phyloP scores from a whole-genome alignment of 2,888 invertebrate genomes.

The Unio delphinus region DNA sequence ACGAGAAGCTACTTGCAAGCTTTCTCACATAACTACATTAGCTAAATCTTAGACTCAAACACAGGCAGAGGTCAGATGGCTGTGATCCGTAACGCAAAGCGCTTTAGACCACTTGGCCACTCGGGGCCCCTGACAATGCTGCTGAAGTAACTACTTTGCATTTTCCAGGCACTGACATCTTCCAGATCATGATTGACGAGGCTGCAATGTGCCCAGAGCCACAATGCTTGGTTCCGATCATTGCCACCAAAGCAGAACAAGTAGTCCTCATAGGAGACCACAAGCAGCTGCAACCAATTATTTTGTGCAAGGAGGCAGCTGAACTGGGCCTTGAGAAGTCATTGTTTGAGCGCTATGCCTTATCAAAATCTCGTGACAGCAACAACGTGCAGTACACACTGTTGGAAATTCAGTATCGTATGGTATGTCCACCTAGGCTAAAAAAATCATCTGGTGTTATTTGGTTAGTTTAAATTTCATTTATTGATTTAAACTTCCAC shows the following conservation, averaged over 20 bases:
- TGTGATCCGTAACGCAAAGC: no score
- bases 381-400: constrained; percentile 34
- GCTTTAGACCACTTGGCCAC: no score
- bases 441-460: no score
- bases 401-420: constrained; percentile 54
- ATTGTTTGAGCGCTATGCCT: constrained; percentile 30
- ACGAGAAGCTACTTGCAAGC: no score
- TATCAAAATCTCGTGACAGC: constrained; percentile 8
- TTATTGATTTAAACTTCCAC: no score
- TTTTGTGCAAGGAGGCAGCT: constrained; percentile 42
- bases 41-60: no score
- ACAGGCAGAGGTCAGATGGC: no score
- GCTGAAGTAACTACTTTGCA: no score
- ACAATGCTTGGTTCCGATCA: constrained; percentile 57
- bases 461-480: no score
- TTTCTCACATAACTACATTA: no score
- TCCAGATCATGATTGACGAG: constrained; percentile 61
- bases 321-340: constrained; percentile 40
- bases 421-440: constrained; percentile 31
- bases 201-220: constrained; percentile 65
- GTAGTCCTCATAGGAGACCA: constrained; percentile 66
- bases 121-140: no score
- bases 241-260: constrained; percentile 46
- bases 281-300: constrained; percentile 63
- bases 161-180: no score